phyloP scores from a whole-genome alignment of 2,113 vertebrate species.

The Rousettus leschenaultii region DNA sequence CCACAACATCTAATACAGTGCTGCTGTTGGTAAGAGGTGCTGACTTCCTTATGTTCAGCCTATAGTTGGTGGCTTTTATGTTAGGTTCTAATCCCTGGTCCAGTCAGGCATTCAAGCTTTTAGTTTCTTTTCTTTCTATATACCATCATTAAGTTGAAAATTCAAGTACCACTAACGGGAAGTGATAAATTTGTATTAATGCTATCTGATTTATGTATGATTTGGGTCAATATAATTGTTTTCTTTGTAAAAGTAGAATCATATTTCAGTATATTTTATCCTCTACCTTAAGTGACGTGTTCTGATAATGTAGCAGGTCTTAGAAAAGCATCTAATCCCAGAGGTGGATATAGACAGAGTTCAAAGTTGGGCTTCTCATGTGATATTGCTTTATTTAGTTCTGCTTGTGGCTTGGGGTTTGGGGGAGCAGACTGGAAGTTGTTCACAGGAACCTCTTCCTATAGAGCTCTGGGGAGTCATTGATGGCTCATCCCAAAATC shows the following conservation, averaged over 20 bases:
- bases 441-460: not conserved
- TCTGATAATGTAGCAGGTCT: not conserved
- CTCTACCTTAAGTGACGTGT: not conserved
- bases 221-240: not conserved
- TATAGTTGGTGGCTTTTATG: not conserved
- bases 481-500: not conserved
- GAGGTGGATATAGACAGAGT: not conserved
- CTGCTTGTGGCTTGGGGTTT: not conserved
- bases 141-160: not conserved
- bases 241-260: not conserved
- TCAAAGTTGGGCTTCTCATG: not conserved
- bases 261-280: not conserved
- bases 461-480: not conserved
- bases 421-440: not conserved
- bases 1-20: not conserved
- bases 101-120: not conserved
- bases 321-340: not conserved
- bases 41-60: not conserved
- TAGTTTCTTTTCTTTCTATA: not conserved
- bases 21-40: not conserved
- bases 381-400: not conserved
- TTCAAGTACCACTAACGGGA: not conserved
- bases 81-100: not conserved
- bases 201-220: not conserved
- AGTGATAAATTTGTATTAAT: not conserved